Evolutionary conservation across 2,113 vertebrate genomes (phyloP), one percentile per base, ranked within the genome.

Genomic region (Toxotes jaculatrix): DNA sequence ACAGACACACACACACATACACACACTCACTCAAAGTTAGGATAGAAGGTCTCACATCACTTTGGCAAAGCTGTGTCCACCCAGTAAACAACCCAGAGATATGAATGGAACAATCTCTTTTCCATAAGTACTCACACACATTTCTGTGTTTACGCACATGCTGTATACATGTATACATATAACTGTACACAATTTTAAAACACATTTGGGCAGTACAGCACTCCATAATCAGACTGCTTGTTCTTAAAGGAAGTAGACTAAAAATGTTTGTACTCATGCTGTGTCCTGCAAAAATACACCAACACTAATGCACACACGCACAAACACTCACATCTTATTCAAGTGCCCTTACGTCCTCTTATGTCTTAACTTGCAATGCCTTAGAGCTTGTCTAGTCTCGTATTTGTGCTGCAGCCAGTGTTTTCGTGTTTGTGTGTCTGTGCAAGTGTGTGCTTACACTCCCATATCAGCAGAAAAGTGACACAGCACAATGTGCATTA

Each of bases 381-480:
- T 87, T 38, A 42, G 51, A 78, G 42, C 32, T 64, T 66, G 66
- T 82, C 74, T 72, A 3, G 42, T 65, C 23, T 60, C 17, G 42
- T 40, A 64, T 74, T 55, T 31, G 16, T 62, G 38, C 32, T 64
- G 53, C 65, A 70, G 45, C 32, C 72, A 62, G 3, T 16, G 63
- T 65, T 27, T 47, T 10, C 23, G 10, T 51, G 17, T 68, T 9
- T 49, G 17, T 59, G 16, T 38, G 56, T 47, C 4, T 47, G 5
- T 38, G 34, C 13, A 27, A 7, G 43, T 31, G 32, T 49, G 53
- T 56, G 5, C 63, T 38, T 79, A 36, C 38, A 56, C 42, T 69
- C 45, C 38, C 11, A 23, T 85, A 57, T 77, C 78, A 76, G 77
- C 43, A 82, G 51, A 85, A 74, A 74, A 70, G 59, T 60, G 49